Evolutionary conservation across 2,888 invertebrate genomes (phyloP).

Genomic region (Agrotis clavis): DNA sequence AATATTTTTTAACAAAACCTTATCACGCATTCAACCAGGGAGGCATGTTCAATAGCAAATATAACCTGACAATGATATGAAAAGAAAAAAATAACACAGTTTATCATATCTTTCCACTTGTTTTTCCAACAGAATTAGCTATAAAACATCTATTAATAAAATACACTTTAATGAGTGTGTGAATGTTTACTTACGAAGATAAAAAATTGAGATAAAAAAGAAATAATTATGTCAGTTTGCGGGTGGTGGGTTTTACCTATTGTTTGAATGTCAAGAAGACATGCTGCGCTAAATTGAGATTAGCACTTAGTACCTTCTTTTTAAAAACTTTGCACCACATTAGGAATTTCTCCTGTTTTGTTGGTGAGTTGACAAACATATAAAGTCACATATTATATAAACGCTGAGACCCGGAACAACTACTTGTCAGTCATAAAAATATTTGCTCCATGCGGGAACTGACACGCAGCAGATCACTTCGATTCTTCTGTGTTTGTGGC

Average conservation of each 20-base stretch:
- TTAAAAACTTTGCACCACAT: no score
- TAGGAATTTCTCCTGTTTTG: no score
- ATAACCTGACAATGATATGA: neutral
- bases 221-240: conserved; percentile 13
- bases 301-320: no score
- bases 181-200: conserved; percentile 31
- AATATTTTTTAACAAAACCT: neutral
- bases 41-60: conserved; percentile 8
- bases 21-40: neutral
- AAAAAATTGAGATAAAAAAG: conserved; percentile 6
- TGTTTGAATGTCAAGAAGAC: neutral
- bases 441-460: no score
- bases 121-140: conserved; percentile 16
- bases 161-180: conserved; percentile 1
- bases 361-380: no score
- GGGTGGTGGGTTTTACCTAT: conserved; percentile 21
- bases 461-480: no score
- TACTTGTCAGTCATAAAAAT: no score
- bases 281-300: no score
- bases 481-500: no score
- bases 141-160: conserved; percentile 28
- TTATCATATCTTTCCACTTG: conserved; percentile 6
- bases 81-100: neutral
- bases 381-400: no score
- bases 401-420: no score